A percentile compares a stretch with the other conserved stretches of the same genome.
These are phyloP conservation scores for Andrena bucephala DNA, from an alignment of 2,888 invertebrate species.

Conservation along the genomic window DNA sequence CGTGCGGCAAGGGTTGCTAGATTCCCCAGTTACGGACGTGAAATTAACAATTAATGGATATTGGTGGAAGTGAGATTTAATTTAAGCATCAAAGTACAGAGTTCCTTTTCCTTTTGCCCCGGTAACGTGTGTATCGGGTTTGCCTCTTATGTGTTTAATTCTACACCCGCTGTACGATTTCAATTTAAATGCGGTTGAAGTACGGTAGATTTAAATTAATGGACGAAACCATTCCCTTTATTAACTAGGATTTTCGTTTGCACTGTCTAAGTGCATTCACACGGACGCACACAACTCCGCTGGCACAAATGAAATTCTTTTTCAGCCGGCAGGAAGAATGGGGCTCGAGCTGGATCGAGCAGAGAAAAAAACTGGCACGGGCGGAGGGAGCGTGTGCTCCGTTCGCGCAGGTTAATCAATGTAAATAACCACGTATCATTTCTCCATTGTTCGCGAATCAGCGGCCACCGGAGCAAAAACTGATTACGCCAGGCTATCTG, in stretches of 20 bases:
- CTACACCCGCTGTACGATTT: too few species aligned
- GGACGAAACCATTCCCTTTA: background rate
- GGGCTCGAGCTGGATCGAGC: background rate
- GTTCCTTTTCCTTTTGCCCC: too few species aligned
- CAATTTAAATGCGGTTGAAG: too few species aligned
- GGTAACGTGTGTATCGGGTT: too few species aligned
- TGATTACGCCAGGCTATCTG: conserved; percentile 59
- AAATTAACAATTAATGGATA: conserved; percentile 25
- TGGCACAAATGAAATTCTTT: conserved; percentile 2
- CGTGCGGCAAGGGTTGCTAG: background rate
- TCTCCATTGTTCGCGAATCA: conserved; percentile 45
- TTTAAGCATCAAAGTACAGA: too few species aligned
- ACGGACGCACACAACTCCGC: background rate
- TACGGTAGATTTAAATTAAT: too few species aligned
- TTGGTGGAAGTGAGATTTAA: too few species aligned
- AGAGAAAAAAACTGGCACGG: background rate
- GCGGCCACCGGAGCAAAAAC: conserved; percentile 27
- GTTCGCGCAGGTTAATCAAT: conserved; percentile 29
- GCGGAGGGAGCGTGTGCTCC: background rate
- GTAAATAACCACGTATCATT: conserved; percentile 44
- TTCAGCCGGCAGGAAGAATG: background rate
- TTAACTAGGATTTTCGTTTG: background rate
- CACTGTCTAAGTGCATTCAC: background rate
- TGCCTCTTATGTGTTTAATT: too few species aligned
- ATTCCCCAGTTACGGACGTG: background rate